Evolutionary conservation across 2,888 invertebrate genomes (phyloP).

Genomic region (Cryptocheilus praepositus): DNA sequence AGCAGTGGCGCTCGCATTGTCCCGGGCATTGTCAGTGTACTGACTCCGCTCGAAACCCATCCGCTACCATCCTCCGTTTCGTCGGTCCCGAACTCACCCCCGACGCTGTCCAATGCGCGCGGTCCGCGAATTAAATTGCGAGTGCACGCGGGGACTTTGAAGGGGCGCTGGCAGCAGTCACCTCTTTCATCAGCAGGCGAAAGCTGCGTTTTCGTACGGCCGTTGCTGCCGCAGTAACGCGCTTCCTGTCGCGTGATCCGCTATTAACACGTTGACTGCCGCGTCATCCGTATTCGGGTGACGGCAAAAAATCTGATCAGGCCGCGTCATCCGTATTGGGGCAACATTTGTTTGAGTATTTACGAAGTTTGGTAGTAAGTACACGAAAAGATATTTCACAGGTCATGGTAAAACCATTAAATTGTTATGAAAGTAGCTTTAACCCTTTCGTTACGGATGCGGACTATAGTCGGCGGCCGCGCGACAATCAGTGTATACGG

Average conservation of each 20-base stretch:
- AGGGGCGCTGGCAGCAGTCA: conserved; percentile 36
- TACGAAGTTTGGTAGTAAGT: no score
- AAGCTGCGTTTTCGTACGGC: conserved; percentile 26
- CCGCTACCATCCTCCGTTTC: conserved; percentile 17
- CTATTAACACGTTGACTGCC: no score
- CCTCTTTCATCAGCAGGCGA: conserved; percentile 52
- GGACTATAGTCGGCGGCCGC: no score
- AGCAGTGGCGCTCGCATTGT: conserved; percentile 58
- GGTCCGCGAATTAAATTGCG: conserved; percentile 38
- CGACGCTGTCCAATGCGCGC: conserved; percentile 46
- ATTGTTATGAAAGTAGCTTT: no score
- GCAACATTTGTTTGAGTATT: no score
- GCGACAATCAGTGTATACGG: no score
- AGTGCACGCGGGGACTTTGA: conserved; percentile 16
- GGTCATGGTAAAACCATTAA: no score
- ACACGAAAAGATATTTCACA: no score
- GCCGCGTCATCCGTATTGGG: no score
- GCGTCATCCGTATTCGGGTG: no score
- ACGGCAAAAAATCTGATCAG: no score
- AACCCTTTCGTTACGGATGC: no score
- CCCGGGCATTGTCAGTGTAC: conserved; percentile 57
- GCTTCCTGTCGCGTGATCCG: neutral
- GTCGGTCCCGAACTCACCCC: conserved; percentile 28
- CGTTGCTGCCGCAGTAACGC: conserved; percentile 9
- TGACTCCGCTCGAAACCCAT: conserved; percentile 55